These are phyloP conservation scores for Xylocopa sonorina DNA, from an alignment of 1,140 invertebrate species.

Conservation along the genomic window DNA sequence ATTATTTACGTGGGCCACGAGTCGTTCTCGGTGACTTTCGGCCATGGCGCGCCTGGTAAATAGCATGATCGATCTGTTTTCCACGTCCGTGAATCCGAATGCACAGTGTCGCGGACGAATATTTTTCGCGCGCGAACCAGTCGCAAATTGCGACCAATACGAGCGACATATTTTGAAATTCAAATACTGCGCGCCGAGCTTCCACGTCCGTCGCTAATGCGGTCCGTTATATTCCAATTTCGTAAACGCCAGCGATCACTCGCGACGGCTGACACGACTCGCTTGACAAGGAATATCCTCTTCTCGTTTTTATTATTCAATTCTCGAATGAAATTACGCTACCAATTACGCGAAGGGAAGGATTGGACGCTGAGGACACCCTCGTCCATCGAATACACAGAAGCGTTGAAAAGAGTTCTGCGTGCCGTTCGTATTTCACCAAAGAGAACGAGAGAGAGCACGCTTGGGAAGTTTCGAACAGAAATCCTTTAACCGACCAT, in stretches of 20 bases:
- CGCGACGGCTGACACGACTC: background rate
- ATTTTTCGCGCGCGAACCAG: constrained; percentile 28
- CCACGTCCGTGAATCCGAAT: constrained; percentile 48
- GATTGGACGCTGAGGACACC: too few relatives aligned
- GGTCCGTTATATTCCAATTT: constrained; percentile 4
- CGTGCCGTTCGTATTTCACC: too few relatives aligned
- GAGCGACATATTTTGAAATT: constrained; percentile 31
- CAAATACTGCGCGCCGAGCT: constrained; percentile 14
- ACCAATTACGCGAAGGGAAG: too few relatives aligned
- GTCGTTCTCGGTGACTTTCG: background rate
- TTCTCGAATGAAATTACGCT: too few relatives aligned
- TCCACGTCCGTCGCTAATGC: background rate
- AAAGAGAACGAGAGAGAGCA: background rate
- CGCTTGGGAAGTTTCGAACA: background rate
- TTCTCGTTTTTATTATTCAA: too few relatives aligned
- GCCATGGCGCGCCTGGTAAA: constrained; percentile 15
- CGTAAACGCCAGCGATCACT: too few relatives aligned
- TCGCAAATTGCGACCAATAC: constrained; percentile 21
- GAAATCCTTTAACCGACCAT: background rate
- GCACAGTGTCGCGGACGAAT: constrained; percentile 42
- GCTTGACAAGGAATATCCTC: background rate
- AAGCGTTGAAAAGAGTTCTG: too few relatives aligned
- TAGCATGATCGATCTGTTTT: constrained; percentile 50
- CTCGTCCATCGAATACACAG: too few relatives aligned
- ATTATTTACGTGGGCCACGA: too few relatives aligned